phyloP scores from a whole-genome alignment of 2,113 vertebrate genomes.

The Salvelinus sp. region DNA sequence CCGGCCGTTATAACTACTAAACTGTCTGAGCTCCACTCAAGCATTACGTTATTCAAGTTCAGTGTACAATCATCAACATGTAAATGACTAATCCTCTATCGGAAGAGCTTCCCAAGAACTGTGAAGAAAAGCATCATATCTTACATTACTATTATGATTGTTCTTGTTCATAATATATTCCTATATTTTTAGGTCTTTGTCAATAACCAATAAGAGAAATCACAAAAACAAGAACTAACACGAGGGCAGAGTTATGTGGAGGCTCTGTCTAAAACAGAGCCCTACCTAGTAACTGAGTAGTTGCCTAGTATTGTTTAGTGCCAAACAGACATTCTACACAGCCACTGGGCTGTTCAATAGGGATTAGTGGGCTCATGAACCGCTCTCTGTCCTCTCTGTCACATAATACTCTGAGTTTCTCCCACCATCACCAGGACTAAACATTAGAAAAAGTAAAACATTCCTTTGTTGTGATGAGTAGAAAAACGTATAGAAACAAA shows the following conservation, averaged over 20 bases:
- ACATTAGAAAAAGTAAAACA: slow-evolving; percentile 48
- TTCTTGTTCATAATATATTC: too few relatives aligned
- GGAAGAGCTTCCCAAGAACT: slow-evolving; percentile 33
- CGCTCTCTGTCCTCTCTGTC: not conserved
- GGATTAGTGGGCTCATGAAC: slow-evolving; percentile 57
- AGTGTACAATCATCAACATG: slow-evolving; percentile 37
- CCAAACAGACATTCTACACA: not conserved
- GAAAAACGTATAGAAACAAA: not conserved
- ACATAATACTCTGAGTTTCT: slow-evolving; percentile 27
- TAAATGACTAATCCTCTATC: slow-evolving; percentile 41
- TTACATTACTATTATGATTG: too few relatives aligned
- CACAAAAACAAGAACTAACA: slow-evolving; percentile 15
- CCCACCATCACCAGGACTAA: slow-evolving; percentile 51
- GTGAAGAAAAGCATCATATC: slow-evolving; percentile 10
- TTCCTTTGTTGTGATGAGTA: slow-evolving; percentile 56
- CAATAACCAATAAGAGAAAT: slow-evolving; percentile 16
- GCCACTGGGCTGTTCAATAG: slow-evolving; percentile 17
- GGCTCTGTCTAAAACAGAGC: not conserved
- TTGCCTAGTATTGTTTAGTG: not conserved
- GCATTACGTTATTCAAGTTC: slow-evolving; percentile 23
- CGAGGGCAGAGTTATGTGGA: slow-evolving; percentile 8
- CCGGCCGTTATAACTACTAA: slow-evolving; percentile 43
- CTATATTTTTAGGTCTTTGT: slow-evolving; percentile 13
- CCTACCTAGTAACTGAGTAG: too few relatives aligned
- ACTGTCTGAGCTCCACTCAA: slow-evolving; percentile 12